These are phyloP conservation scores for Eulithis prunata DNA, from an alignment of 2,888 invertebrate species.

Conservation along the genomic window DNA sequence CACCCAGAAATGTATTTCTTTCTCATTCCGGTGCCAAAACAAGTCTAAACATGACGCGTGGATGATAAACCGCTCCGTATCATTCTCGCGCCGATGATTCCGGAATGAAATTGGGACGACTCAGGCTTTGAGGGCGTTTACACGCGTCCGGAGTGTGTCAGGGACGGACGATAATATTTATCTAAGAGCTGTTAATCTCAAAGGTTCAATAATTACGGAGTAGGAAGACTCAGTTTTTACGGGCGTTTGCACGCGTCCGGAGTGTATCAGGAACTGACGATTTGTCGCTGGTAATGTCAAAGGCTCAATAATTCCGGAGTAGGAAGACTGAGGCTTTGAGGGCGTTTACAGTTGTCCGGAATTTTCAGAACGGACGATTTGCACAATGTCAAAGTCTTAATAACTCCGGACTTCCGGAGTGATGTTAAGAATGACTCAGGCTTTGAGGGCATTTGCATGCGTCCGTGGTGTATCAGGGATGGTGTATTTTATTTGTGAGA, in stretches of 20 bases:
- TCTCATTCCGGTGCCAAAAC: conserved; percentile 20
- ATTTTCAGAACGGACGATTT: too few species aligned
- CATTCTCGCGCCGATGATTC: conserved; percentile 38
- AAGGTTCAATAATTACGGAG: too few species aligned
- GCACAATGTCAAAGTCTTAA: too few species aligned
- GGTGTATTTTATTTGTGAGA: too few species aligned
- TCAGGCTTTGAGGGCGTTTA: neutral
- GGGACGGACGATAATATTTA: neutral
- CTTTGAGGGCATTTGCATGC: neutral
- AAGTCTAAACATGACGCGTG: conserved; percentile 36
- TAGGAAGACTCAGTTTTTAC: too few species aligned
- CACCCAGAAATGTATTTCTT: conserved; percentile 16
- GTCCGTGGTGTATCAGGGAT: conserved; percentile 7
- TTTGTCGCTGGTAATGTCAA: too few species aligned
- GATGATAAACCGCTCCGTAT: conserved; percentile 39
- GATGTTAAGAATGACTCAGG: too few species aligned
- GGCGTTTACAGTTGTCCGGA: too few species aligned
- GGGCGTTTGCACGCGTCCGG: neutral
- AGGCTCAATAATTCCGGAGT: too few species aligned
- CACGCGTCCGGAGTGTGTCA: conserved; percentile 3
- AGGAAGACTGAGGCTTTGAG: too few species aligned
- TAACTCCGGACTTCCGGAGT: neutral
- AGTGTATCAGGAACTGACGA: neutral
- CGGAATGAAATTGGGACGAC: conserved; percentile 26
- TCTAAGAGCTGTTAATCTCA: too few species aligned